Percentiles rank a stretch among this genome's conserved stretches.
These are phyloP conservation scores for Zaprionus nigranus DNA, from an alignment of 1,140 invertebrate genomes.

Conservation along the genomic window DNA sequence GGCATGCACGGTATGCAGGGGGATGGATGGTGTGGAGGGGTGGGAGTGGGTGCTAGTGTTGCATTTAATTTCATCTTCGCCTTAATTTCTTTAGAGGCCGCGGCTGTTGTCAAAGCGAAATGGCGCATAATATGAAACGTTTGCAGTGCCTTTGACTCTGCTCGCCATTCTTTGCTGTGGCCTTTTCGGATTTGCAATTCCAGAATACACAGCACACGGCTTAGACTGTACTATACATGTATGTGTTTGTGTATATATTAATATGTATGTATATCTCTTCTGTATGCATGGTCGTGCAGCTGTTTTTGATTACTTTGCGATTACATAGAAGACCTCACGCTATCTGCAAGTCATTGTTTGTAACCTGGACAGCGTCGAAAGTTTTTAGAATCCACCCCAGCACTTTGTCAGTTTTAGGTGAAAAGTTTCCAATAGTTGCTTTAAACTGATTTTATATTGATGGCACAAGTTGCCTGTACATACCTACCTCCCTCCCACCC, in stretches of 20 bases:
- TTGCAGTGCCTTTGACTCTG: conserved; percentile 1
- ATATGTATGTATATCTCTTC: background rate
- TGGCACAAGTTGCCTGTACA: conserved; percentile 28
- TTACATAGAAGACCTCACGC: background rate
- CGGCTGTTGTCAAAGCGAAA: conserved; percentile 16
- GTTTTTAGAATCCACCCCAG: conserved; percentile 41
- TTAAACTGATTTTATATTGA: conserved; percentile 52
- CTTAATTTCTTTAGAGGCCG: conserved; percentile 20
- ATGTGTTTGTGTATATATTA: background rate
- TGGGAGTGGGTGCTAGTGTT: background rate
- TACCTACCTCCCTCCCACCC: background rate
- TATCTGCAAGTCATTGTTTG: conserved; percentile 38
- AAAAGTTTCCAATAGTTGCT: conserved; percentile 67
- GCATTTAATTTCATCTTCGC: conserved; percentile 11
- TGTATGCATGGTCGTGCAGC: conserved; percentile 26
- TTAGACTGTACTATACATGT: background rate
- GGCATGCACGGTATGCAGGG: background rate
- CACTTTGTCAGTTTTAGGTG: conserved; percentile 74
- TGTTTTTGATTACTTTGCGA: conserved; percentile 50
- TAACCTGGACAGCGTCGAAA: conserved; percentile 36
- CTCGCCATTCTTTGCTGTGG: background rate
- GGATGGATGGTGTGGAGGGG: background rate
- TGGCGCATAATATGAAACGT: conserved; percentile 23
- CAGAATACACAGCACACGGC: background rate
- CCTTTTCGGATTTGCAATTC: conserved; percentile 9